Percentiles rank a stretch among this genome's conserved stretches.
phyloP scores from a whole-genome alignment of 2,888 invertebrate genomes.

The Agrochola macilenta region DNA sequence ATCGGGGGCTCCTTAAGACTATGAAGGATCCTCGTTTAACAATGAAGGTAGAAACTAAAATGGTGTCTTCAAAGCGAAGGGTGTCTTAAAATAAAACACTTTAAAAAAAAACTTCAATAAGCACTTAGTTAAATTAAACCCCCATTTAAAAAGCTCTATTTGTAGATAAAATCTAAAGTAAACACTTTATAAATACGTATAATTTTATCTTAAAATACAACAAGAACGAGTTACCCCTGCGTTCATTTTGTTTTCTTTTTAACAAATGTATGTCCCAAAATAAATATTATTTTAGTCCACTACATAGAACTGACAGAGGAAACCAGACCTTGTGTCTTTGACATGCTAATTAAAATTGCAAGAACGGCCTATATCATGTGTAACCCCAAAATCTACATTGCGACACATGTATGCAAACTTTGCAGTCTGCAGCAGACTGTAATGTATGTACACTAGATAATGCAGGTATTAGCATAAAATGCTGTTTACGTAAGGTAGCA shows the following conservation, averaged over 20 bases:
- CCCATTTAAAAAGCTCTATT: slow-evolving; percentile 53
- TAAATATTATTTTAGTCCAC: slow-evolving; percentile 62
- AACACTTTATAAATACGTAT: slow-evolving; percentile 54
- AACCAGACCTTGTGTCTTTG: slow-evolving; percentile 26
- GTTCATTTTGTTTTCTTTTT: slow-evolving; percentile 63
- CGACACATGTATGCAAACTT: slow-evolving; percentile 54
- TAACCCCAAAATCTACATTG: slow-evolving; percentile 64
- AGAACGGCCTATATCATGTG: slow-evolving; percentile 2
- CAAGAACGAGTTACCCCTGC: slow-evolving; percentile 64
- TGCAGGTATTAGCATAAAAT: slow-evolving; percentile 51
- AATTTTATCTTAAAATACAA: slow-evolving; percentile 62
- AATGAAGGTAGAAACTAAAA: neutral
- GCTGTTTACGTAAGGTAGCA: neutral
- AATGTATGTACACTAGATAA: slow-evolving; percentile 43
- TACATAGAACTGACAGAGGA: slow-evolving; percentile 14
- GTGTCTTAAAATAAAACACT: slow-evolving; percentile 46
- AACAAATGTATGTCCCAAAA: slow-evolving; percentile 64
- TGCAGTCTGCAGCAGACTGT: slow-evolving; percentile 48
- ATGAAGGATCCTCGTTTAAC: neutral
- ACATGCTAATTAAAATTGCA: slow-evolving; percentile 28
- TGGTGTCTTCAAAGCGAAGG: neutral
- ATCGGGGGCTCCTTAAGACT: too few relatives aligned
- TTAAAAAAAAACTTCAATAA: slow-evolving; percentile 14
- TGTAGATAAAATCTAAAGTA: slow-evolving; percentile 55
- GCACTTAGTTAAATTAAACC: slow-evolving; percentile 50